Conservation (phyloP, 2,888 invertebrate genomes). For the Trisateles emortualis region DNA sequence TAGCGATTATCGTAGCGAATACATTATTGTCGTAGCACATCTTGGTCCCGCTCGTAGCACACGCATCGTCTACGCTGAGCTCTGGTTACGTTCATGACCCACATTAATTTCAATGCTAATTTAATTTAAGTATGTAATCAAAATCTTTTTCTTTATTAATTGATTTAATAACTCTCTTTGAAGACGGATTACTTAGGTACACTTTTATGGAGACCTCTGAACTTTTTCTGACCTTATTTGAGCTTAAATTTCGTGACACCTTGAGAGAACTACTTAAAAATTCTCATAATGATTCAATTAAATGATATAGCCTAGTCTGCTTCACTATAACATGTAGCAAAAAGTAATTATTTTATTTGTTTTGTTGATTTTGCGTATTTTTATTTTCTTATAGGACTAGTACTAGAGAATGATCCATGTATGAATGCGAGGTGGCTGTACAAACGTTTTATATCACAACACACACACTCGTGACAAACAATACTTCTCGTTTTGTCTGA, state of each 20-base stretch:
- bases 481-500: no score
- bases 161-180: background rate
- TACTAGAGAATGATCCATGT: no score
- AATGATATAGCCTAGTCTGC: no score
- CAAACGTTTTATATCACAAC: no score
- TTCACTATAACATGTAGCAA: no score
- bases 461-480: no score
- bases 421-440: no score
- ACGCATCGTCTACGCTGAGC: background rate
- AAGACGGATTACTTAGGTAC: background rate
- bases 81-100: background rate
- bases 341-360: no score
- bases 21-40: background rate
- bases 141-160: background rate
- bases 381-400: no score
- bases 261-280: background rate
- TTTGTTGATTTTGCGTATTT: no score
- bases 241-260: background rate
- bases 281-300: background rate
- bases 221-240: background rate
- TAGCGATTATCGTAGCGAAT: background rate
- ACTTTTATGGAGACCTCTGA: background rate
- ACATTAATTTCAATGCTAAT: no score
- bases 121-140: background rate
- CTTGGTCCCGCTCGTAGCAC: background rate